phyloP scores from a whole-genome alignment of 2,888 invertebrate species.

The Nycteola revayana region DNA sequence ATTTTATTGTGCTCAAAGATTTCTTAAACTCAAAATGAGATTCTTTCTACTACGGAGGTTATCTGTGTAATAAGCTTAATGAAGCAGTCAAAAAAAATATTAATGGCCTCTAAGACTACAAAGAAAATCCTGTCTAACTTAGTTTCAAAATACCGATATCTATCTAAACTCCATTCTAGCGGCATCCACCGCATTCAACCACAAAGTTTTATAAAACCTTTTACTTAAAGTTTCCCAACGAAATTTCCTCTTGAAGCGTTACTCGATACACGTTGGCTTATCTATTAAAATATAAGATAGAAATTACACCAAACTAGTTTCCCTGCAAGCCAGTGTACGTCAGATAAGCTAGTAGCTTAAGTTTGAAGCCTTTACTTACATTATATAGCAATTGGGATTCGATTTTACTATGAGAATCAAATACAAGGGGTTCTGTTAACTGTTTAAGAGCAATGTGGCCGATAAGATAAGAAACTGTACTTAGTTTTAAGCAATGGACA shows the following conservation, averaged over 20 bases:
- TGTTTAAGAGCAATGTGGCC: no score
- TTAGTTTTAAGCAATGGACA: no score
- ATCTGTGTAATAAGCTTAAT: no score
- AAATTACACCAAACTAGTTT: constrained; percentile 42
- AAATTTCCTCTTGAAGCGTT: constrained; percentile 31
- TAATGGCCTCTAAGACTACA: constrained; percentile 9
- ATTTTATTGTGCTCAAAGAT: no score
- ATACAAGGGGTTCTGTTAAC: constrained; percentile 26
- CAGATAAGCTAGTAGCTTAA: constrained; percentile 43
- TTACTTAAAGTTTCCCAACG: constrained; percentile 28
- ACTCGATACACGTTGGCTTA: constrained; percentile 37
- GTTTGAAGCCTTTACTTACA: constrained; percentile 36
- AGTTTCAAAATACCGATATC: constrained; percentile 28
- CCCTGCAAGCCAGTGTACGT: constrained; percentile 23
- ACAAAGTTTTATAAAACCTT: constrained; percentile 31
- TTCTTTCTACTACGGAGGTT: no score
- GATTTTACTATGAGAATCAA: constrained; percentile 38
- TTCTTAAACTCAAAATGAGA: no score
- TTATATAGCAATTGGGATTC: constrained; percentile 29
- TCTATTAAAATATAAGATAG: constrained; percentile 45
- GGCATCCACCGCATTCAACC: constrained; percentile 20
- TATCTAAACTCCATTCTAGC: constrained; percentile 18
- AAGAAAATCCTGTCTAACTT: constrained; percentile 17
- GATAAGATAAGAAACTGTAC: no score
- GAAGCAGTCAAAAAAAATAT: no score